A percentile compares a stretch with the other conserved stretches of the same genome.
Evolutionary conservation across 2,113 vertebrate genomes (phyloP).

Genomic region (Chamaea fasciata): DNA sequence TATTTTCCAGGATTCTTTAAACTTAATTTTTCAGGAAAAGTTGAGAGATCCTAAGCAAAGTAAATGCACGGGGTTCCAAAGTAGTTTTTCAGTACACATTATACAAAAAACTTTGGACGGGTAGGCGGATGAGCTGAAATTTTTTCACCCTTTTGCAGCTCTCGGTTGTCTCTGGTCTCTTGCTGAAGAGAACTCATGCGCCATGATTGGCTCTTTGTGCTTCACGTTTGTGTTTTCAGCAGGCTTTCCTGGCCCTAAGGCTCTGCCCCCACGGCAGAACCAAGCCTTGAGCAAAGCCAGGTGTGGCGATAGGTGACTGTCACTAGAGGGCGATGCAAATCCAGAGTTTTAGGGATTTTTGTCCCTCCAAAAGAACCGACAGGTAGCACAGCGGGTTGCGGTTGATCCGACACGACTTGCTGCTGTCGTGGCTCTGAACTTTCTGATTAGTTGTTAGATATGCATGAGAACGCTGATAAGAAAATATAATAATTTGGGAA

Average conservation of each 20-base stretch:
- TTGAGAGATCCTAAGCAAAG: background rate
- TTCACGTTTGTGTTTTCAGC: fast-evolving
- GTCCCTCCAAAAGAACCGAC: fast-evolving
- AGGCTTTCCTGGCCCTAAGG: background rate
- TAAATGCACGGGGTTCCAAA: background rate
- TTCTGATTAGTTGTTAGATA: background rate
- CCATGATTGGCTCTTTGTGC: too few species aligned
- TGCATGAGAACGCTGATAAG: background rate
- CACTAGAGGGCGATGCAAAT: slow-evolving; percentile 29
- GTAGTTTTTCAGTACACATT: too few species aligned
- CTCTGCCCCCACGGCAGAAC: fast-evolving
- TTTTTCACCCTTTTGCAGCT: background rate
- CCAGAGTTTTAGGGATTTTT: background rate
- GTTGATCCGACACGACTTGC: fast-evolving
- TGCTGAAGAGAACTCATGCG: background rate
- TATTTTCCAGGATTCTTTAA: background rate
- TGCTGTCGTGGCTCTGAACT: background rate
- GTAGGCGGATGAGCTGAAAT: background rate
- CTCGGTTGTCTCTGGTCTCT: background rate
- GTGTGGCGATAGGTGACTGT: background rate
- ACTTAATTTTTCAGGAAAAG: background rate
- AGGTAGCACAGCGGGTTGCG: fast-evolving
- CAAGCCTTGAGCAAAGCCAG: fast-evolving
- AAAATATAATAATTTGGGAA: background rate
- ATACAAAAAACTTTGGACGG: background rate